A percentile compares a stretch with the other conserved stretches of the same genome.
Evolutionary conservation across 2,797 vertebrate genomes (phyloP).

Genomic region (Micrastur ruficollis): DNA sequence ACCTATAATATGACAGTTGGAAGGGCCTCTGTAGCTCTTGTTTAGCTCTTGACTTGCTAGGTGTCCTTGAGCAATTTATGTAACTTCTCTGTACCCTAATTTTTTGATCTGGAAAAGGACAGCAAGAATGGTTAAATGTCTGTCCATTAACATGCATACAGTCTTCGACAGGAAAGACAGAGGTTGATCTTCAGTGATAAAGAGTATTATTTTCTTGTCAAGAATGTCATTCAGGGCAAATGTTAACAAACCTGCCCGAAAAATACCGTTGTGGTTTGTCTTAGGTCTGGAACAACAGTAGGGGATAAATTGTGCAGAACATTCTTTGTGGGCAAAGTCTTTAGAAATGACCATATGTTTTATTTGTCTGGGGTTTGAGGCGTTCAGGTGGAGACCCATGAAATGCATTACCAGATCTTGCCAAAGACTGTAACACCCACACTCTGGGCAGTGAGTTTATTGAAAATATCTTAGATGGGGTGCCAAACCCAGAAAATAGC

Average conservation of each 20-base stretch:
- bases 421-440: background rate
- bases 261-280: background rate
- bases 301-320: background rate
- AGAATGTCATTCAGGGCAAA: background rate
- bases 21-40: background rate
- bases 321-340: background rate
- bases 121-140: background rate
- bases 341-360: background rate
- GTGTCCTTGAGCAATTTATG: background rate
- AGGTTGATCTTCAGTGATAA: background rate
- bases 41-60: background rate
- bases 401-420: background rate
- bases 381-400: background rate
- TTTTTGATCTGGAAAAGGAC: background rate
- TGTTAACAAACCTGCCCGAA: background rate
- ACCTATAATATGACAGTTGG: background rate
- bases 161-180: background rate
- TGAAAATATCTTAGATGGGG: background rate
- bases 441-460: background rate
- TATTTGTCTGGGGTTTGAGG: background rate
- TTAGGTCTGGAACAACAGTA: background rate
- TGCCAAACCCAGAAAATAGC: background rate
- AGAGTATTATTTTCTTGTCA: background rate
- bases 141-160: background rate
- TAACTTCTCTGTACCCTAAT: background rate